phyloP scores from a whole-genome alignment of 2,797 vertebrate genomes.

The Pangasius sanitwongsei region DNA sequence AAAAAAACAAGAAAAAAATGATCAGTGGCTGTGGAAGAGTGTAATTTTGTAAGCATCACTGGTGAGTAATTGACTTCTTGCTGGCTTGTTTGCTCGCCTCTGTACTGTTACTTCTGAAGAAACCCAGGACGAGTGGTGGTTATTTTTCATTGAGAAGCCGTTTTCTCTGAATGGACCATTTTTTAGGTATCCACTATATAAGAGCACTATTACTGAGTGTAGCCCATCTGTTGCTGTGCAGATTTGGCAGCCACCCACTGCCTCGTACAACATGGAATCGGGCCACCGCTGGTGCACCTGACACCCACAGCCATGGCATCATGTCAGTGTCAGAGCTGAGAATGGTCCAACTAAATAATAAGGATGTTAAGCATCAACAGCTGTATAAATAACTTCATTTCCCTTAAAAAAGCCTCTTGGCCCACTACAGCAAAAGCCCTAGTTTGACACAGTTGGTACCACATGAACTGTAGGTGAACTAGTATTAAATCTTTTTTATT shows the following conservation, averaged over 20 bases:
- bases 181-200: neutral
- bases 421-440: neutral
- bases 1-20: neutral
- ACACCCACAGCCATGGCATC: neutral
- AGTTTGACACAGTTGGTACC: neutral
- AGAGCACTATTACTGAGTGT: neutral
- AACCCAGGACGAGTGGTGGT: neutral
- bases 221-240: conserved; percentile 23
- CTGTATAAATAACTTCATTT: neutral
- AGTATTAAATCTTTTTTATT: neutral
- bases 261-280: neutral
- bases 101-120: neutral
- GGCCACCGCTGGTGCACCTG: conserved; percentile 5
- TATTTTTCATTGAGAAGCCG: neutral
- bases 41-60: neutral
- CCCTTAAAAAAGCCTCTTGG: neutral
- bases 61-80: neutral
- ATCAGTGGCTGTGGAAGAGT: neutral
- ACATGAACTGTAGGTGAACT: neutral
- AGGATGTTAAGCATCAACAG: neutral
- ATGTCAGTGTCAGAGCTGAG: conserved; percentile 7
- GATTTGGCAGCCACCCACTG: conserved; percentile 7
- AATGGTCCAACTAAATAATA: conserved; percentile 9
- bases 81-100: conserved; percentile 1
- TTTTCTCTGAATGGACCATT: neutral